These are phyloP conservation scores for Magallana gigas DNA, from an alignment of 1,140 invertebrate species.

Conservation along the genomic window DNA sequence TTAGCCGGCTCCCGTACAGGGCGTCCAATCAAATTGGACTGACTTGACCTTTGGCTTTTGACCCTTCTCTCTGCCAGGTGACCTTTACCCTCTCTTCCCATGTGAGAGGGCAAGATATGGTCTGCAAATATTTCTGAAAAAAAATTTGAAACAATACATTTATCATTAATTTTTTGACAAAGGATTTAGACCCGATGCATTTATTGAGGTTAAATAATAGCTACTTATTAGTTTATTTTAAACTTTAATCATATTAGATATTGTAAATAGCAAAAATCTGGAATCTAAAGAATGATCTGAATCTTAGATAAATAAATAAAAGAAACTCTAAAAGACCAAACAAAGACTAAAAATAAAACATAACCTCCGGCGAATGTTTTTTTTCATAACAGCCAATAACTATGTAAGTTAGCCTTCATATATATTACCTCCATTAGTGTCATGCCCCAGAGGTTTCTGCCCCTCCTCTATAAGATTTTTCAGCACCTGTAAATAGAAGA, in stretches of 20 bases:
- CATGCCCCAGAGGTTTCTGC: background rate
- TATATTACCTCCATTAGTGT: slow-evolving; percentile 1
- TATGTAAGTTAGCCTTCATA: no score
- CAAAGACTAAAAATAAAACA: no score
- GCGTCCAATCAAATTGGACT: slow-evolving; percentile 46
- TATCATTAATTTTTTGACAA: background rate
- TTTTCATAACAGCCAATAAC: no score
- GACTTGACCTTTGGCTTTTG: slow-evolving; percentile 43
- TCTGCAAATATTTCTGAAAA: slow-evolving; percentile 43
- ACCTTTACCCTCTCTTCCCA: slow-evolving; percentile 42
- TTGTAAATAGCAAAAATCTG: background rate
- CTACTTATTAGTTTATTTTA: no score
- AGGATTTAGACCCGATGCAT: no score
- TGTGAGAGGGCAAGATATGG: slow-evolving; percentile 37
- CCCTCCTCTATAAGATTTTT: background rate
- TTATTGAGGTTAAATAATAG: no score
- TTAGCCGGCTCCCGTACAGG: slow-evolving; percentile 50
- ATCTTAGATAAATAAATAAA: no score
- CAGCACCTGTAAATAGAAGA: slow-evolving; percentile 11
- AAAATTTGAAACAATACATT: background rate
- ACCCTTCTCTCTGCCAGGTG: slow-evolving; percentile 53
- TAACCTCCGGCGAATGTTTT: no score
- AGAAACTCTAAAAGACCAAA: no score
- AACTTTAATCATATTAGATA: no score
- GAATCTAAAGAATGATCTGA: background rate